These are phyloP conservation scores for Zeugodacus cucurbitae DNA, from an alignment of 1,140 invertebrate species.

Conservation along the genomic window DNA sequence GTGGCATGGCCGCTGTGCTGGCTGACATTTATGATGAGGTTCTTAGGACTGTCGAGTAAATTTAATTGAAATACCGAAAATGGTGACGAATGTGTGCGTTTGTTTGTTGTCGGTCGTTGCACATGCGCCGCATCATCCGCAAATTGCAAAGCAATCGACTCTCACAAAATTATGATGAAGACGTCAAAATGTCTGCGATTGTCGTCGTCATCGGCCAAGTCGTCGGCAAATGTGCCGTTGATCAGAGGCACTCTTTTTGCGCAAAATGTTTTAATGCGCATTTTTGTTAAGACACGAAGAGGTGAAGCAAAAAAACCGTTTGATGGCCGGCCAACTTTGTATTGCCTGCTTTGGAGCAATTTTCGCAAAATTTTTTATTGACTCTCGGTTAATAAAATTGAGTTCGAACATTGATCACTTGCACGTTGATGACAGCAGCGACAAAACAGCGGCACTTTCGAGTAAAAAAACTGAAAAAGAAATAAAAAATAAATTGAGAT, in stretches of 20 bases:
- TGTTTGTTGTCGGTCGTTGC: background rate
- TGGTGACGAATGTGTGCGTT: background rate
- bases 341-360: conserved; percentile 16
- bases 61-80: conserved; percentile 42
- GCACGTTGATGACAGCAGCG: background rate
- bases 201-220: background rate
- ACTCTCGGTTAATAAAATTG: conserved; percentile 34
- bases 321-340: conserved; percentile 28
- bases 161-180: conserved; percentile 40
- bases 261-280: conserved; percentile 22
- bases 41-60: conserved; percentile 12
- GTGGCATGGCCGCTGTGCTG: background rate
- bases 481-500: background rate
- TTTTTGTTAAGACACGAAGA: background rate
- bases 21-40: conserved; percentile 35
- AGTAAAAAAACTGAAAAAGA: background rate
- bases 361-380: conserved; percentile 39
- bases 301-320: background rate
- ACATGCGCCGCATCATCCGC: background rate
- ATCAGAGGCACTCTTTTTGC: conserved; percentile 31
- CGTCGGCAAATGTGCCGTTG: conserved; percentile 19
- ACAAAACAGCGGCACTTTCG: background rate
- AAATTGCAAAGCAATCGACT: background rate
- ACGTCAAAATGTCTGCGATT: conserved; percentile 38
- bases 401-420: conserved; percentile 36